These are phyloP conservation scores for Sicus ferrugineus DNA, from an alignment of 2,888 invertebrate species.

Conservation along the genomic window DNA sequence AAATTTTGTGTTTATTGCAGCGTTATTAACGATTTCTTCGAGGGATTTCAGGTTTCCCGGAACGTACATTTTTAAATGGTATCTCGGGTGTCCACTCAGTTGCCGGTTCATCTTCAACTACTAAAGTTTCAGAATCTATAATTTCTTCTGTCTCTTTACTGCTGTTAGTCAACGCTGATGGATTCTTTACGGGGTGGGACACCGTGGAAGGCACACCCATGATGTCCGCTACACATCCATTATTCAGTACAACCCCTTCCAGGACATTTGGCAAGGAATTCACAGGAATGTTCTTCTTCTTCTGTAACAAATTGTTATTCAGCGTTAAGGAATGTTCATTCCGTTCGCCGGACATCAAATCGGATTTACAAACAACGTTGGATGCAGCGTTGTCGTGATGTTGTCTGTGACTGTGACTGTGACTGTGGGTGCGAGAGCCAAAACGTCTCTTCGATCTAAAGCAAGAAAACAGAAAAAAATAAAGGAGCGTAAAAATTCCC, in stretches of 20 bases:
- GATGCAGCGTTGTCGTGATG: constrained; percentile 37
- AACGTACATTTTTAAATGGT: constrained; percentile 84
- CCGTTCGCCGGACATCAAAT: constrained; percentile 44
- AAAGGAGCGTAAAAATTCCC: no score
- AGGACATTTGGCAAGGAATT: constrained; percentile 58
- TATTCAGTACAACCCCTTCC: constrained; percentile 55
- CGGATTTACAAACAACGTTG: constrained; percentile 50
- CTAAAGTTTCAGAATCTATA: constrained; percentile 65
- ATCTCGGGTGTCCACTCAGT: constrained; percentile 92
- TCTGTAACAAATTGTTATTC: constrained; percentile 44
- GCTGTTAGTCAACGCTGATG: constrained; percentile 46
- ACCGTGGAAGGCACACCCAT: constrained; percentile 48
- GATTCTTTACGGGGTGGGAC: constrained; percentile 46
- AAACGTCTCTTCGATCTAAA: constrained; percentile 60
- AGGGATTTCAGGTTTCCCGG: no score
- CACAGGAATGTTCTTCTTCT: constrained; percentile 56
- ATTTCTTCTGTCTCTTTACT: constrained; percentile 46
- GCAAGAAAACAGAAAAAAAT: not conserved
- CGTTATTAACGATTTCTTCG: no score
- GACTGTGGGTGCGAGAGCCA: constrained; percentile 59
- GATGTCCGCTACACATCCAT: not conserved
- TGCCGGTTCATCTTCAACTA: constrained; percentile 79
- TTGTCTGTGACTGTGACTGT: no score
- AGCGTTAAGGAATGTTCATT: constrained; percentile 37
- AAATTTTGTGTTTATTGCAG: not conserved